Base-by-base conservation (phyloP, 1,140 invertebrate genomes). In the Ylistrum balloti region DNA sequence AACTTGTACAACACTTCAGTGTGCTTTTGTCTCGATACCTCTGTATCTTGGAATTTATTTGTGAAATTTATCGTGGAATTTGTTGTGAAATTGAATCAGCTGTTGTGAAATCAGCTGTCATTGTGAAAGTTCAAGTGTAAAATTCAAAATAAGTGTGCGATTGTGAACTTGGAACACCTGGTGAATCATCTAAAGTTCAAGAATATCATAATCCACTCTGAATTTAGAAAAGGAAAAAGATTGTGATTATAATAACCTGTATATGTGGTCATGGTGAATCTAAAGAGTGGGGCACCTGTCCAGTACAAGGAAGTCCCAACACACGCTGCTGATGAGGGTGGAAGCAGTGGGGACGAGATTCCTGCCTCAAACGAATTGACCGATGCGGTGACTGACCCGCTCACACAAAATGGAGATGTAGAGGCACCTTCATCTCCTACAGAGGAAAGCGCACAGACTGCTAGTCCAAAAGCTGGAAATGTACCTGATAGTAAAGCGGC, bases 211-310 rank as follows among this genome's bases (percentile, higher is more conserved):
- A 28, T 11, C n/a, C 22, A 28, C 28, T 74, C 0, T 3, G n/a
- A 74, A 28, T 28, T 74, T 74, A 74, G 28, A 7, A 74, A 3
- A 74, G n/a, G 56, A 28, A 74, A 74, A 74, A 0, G 22, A 74
- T n/a, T 74, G 56, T n/a, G 56, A 74, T 28, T 74, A 2, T 28
- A n/a, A 74, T 74, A 28, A 20, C 28, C 9, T n/a, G 7, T 74
- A 28, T 74, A 74, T 74, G 56, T 74, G n/a, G 56, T 28, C 56
- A 74, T 74, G 56, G 56, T 74, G 22, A 74, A 74, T 74, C 28
- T 74, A 74, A 74, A 74, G 56, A 74, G 56, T 74, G 56, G 56
- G 56, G 56, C 56, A 28, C 56, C 56, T 74, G 56, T 74, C 11
- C 56, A 74, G 13, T 74, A 74, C 11, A 74, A 74, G 56, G 56